A percentile compares a stretch with the other conserved stretches of the same genome.
Evolutionary conservation across 2,113 vertebrate genomes (phyloP).

Genomic region (Cryptomyrus ogoouensis): DNA sequence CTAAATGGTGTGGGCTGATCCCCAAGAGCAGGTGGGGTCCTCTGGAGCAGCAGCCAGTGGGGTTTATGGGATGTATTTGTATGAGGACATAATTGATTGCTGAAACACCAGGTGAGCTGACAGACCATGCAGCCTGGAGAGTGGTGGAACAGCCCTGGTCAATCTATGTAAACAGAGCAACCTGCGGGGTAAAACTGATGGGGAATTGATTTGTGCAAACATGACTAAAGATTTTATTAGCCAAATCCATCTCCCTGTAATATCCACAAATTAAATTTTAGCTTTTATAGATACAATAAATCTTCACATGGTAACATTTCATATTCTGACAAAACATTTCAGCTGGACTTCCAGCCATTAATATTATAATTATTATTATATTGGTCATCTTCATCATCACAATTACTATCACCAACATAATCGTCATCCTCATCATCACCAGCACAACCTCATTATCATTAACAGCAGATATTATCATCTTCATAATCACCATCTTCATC

Average conservation of each 20-base stretch:
- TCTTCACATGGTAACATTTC: conserved; percentile 45
- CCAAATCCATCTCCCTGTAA: conserved; percentile 52
- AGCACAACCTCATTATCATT: neutral
- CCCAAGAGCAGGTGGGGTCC: neutral
- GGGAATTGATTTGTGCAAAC: conserved; percentile 52
- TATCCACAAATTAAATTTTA: conserved; percentile 54
- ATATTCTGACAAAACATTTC: conserved; percentile 59
- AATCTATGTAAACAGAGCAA: neutral
- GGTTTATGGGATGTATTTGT: neutral
- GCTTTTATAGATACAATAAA: conserved; percentile 23
- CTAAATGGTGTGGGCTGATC: neutral
- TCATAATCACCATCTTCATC: neutral
- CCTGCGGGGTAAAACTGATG: neutral
- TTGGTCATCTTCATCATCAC: neutral
- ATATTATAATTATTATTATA: conserved; percentile 14
- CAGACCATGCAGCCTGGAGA: neutral
- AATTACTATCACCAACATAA: neutral
- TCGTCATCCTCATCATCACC: neutral
- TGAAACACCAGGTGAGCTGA: neutral
- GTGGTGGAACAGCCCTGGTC: neutral
- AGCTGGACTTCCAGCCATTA: conserved; percentile 50
- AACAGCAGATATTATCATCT: neutral
- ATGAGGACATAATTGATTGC: neutral
- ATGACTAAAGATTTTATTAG: conserved; percentile 52
- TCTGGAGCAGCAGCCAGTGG: neutral